Percentiles rank a stretch among this genome's conserved stretches.
These are phyloP conservation scores for Lycia hirtaria DNA, from an alignment of 2,888 invertebrate species.

Conservation along the genomic window DNA sequence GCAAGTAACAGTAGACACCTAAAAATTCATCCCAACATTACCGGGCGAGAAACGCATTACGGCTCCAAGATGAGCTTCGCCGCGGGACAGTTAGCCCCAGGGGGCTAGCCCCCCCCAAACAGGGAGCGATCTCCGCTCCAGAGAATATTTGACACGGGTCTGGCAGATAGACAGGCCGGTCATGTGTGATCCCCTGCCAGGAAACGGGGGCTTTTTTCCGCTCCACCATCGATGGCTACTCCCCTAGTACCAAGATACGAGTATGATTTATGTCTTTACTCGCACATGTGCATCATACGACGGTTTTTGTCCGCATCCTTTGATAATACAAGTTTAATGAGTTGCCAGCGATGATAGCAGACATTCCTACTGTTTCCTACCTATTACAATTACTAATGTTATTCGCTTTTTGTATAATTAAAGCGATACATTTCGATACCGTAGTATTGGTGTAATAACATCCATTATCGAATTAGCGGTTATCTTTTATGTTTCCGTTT, in stretches of 20 bases:
- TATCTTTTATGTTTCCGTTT: constrained; percentile 66
- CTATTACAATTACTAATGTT: constrained; percentile 46
- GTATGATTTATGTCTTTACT: constrained; percentile 81
- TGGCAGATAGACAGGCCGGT: constrained; percentile 86
- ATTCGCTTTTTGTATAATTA: constrained; percentile 54
- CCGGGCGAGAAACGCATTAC: constrained; percentile 80
- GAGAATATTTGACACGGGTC: constrained; percentile 86
- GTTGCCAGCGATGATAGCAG: constrained; percentile 57
- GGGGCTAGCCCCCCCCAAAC: constrained; percentile 69
- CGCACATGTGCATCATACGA: constrained; percentile 80
- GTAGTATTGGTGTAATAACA: constrained; percentile 43
- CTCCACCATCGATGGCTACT: constrained; percentile 77
- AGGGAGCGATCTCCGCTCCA: constrained; percentile 83
- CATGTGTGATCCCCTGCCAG: constrained; percentile 85
- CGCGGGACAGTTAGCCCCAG: constrained; percentile 83
- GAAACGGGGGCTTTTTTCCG: constrained; percentile 83
- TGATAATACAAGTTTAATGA: constrained; percentile 63
- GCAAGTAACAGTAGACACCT: constrained; percentile 53
- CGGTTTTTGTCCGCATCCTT: constrained; percentile 68
- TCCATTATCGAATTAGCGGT: constrained; percentile 57
- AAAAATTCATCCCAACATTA: constrained; percentile 80
- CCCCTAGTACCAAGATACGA: constrained; percentile 73
- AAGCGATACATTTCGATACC: constrained; percentile 30
- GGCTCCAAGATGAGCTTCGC: constrained; percentile 84
- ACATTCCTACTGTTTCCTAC: constrained; percentile 42